Base-by-base conservation (phyloP, 1,140 invertebrate genomes). In the Zeugodacus cucurbitae region DNA sequence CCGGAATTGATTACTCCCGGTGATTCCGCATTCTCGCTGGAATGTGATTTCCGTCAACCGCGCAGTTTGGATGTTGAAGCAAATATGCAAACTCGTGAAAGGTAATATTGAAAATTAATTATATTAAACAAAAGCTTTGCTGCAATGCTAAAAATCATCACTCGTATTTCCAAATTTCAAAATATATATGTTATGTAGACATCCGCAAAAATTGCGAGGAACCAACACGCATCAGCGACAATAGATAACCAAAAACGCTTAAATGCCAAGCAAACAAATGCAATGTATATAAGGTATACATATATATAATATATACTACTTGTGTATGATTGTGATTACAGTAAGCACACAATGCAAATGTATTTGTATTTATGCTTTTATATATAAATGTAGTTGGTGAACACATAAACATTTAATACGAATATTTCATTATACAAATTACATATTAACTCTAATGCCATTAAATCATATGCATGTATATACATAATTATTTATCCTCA, bases 1-100 rank as follows among this genome's bases (percentile, higher is more conserved):
- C 95, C 95, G 58, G 95, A 96, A 88, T 90, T 96, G 7, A 94
- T 96, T 87, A 95, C 95, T 86, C 95, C 95, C 3, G 95, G 95
- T 1, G 95, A 96, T 91, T 94, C 95, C 11, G 95, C 95, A 67
- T 96, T 96, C 90, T 94, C 94, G 74, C 90, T 96, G 64, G 94
- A 95, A 91, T 96, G 95, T 89, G 95, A 95, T 92, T 95, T 95
- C 89, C 94, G 94, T 14, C 94, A 94, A 88, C 93, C 94, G 20
- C 91, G 94, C 74, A 94, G 94, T 87, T 87, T 94, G 58, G 94
- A 94, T 48, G 94, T 95, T 34, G 93, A 94, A 87, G 94, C 95
- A 37, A 93, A 94, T 89, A 93, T 95, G 86, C 91, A 94, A 89
- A 90, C 92, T 88, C 91, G 89, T 58, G 92, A 94, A 86, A 94